phyloP scores from a whole-genome alignment of 2,797 vertebrate species.

The Myotis myotis region DNA sequence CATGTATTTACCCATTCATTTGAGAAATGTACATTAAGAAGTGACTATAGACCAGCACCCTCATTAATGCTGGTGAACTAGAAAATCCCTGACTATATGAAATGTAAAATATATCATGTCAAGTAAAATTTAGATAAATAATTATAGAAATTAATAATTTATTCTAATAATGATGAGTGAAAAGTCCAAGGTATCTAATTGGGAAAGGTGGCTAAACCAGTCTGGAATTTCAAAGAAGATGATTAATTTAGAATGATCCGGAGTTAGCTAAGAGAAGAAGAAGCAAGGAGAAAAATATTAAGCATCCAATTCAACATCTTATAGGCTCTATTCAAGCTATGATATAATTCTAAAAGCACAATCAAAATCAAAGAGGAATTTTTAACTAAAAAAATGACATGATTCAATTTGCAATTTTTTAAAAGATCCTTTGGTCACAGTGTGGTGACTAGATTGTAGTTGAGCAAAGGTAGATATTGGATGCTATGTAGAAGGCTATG shows the following conservation, averaged over 20 bases:
- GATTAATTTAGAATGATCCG: neutral
- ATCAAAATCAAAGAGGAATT: neutral
- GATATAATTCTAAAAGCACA: neutral
- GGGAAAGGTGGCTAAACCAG: neutral
- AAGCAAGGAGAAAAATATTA: neutral
- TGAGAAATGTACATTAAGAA: neutral
- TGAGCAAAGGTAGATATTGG: neutral
- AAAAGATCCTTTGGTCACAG: neutral
- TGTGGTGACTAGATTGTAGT: neutral
- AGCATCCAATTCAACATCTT: neutral
- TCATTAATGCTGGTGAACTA: neutral
- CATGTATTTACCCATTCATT: neutral
- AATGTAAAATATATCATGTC: neutral
- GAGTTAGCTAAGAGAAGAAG: neutral
- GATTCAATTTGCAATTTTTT: neutral
- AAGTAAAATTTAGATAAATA: neutral
- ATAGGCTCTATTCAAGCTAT: neutral
- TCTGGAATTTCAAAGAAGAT: constrained; percentile 8
- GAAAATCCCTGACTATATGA: neutral
- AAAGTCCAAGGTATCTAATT: neutral
- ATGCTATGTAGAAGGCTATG: neutral
- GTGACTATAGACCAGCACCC: neutral
- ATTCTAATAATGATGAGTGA: neutral
- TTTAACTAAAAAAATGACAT: neutral
- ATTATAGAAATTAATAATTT: neutral